phyloP scores from a whole-genome alignment of 2,888 invertebrate species.

The Drosophila imparisetae region DNA sequence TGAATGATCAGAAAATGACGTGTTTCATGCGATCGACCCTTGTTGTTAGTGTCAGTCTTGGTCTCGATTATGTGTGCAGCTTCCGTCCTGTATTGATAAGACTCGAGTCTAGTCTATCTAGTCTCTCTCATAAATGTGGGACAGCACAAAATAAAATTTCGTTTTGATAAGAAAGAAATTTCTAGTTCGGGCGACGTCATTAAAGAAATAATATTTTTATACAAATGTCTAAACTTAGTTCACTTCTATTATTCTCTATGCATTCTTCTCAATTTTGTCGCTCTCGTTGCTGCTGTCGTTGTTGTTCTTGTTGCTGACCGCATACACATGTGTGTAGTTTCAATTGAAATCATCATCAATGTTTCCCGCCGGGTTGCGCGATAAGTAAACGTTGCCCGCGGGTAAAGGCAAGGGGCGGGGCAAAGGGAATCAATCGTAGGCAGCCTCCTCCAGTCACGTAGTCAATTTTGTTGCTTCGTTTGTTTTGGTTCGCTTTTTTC shows the following conservation, averaged over 20 bases:
- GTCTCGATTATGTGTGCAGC: slow-evolving; percentile 20
- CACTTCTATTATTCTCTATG: not conserved
- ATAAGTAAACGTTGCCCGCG: slow-evolving; percentile 62
- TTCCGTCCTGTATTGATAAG: slow-evolving; percentile 72
- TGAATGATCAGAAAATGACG: slow-evolving; percentile 47
- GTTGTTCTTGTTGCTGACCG: slow-evolving; percentile 16
- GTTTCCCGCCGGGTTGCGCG: slow-evolving; percentile 47
- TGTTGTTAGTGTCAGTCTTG: not conserved
- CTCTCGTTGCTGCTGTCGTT: slow-evolving; percentile 7
- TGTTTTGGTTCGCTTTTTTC: slow-evolving; percentile 62
- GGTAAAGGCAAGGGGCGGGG: not conserved
- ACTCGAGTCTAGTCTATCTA: slow-evolving; percentile 4
- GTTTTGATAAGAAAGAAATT: slow-evolving; percentile 70
- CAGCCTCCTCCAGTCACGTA: slow-evolving; percentile 64
- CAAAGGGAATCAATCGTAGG: slow-evolving; percentile 25
- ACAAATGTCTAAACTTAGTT: slow-evolving; percentile 16
- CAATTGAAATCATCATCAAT: slow-evolving; percentile 49
- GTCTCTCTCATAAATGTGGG: slow-evolving; percentile 52
- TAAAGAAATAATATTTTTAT: slow-evolving; percentile 30
- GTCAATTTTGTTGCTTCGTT: slow-evolving; percentile 61
- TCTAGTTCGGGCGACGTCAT: slow-evolving; percentile 52
- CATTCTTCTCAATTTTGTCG: slow-evolving; percentile 34
- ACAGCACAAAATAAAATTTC: slow-evolving; percentile 57
- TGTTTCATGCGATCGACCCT: slow-evolving; percentile 44
- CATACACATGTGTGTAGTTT: slow-evolving; percentile 48